phyloP scores from a whole-genome alignment of 37 sponge, comb jelly and placozoan genomes.

The Cliona cf. orientalis region DNA sequence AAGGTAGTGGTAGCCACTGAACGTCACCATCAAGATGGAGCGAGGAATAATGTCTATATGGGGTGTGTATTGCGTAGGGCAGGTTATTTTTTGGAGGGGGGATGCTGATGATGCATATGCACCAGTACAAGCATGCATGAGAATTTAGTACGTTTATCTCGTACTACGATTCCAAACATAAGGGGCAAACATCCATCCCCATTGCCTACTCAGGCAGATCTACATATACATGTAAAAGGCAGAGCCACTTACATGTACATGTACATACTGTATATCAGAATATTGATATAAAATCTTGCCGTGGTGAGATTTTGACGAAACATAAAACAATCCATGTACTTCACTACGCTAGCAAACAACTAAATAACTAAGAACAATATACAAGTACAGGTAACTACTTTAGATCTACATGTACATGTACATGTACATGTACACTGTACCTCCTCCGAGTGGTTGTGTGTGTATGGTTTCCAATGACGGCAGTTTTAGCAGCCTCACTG shows the following conservation, averaged over 20 bases:
- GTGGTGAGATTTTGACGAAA: background rate
- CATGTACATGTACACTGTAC: conserved; percentile 31
- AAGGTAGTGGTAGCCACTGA: conserved; percentile 72
- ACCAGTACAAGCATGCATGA: background rate
- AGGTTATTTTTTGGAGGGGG: background rate
- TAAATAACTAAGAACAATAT: background rate
- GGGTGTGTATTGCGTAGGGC: background rate
- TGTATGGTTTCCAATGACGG: conserved; percentile 70
- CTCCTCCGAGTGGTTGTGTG: conserved; percentile 83
- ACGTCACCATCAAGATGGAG: conserved; percentile 77
- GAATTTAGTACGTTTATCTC: background rate
- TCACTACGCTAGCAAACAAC: too few species aligned
- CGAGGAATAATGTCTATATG: conserved; percentile 84
- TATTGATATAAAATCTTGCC: background rate
- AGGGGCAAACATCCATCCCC: too few species aligned
- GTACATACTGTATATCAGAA: background rate
- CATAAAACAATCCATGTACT: too few species aligned
- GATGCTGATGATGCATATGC: background rate
- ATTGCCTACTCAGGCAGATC: too few species aligned
- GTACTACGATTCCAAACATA: too few species aligned
- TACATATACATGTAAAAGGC: too few species aligned
- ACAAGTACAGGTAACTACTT: background rate
- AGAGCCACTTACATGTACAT: too few species aligned
- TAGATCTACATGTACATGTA: background rate
- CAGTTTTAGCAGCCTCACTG: conserved; percentile 72